phyloP scores from a whole-genome alignment of 2,797 vertebrate species.

The Gila robusta region DNA sequence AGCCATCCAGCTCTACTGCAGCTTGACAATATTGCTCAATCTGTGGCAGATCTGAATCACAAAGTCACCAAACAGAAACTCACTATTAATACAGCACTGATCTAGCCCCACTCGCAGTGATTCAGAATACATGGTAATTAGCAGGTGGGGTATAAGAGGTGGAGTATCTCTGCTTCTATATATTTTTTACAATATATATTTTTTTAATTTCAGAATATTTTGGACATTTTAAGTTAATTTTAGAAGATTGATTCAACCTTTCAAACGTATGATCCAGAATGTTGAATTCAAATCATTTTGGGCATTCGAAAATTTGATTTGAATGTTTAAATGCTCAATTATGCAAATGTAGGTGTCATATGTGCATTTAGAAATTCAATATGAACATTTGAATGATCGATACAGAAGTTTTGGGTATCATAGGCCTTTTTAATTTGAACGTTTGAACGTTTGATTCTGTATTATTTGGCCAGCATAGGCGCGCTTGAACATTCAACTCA shows the following conservation, averaged over 20 bases:
- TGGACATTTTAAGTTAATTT: not conserved
- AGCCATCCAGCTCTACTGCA: conserved; percentile 19
- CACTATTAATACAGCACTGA: not conserved
- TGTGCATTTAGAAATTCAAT: not conserved
- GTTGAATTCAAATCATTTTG: not conserved
- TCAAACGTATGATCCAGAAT: not conserved
- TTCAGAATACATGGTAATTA: not conserved
- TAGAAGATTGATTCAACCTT: not conserved
- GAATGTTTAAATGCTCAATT: not conserved
- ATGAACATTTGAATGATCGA: not conserved
- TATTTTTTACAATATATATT: not conserved
- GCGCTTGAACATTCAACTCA: not conserved
- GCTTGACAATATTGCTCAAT: conserved; percentile 25
- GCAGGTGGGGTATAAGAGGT: not conserved
- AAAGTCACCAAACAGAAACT: conserved; percentile 10
- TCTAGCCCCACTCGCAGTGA: not conserved
- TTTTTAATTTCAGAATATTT: not conserved
- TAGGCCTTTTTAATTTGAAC: not conserved
- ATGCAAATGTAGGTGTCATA: not conserved
- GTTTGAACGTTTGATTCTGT: not conserved
- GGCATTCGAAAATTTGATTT: not conserved
- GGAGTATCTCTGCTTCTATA: not conserved
- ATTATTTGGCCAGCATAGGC: not conserved
- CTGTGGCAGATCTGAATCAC: conserved; percentile 19
- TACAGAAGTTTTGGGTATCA: not conserved